A percentile compares a stretch with the other conserved stretches of the same genome.
phyloP scores from a whole-genome alignment of 2,797 vertebrate genomes.

The Champsocephalus gunnari region DNA sequence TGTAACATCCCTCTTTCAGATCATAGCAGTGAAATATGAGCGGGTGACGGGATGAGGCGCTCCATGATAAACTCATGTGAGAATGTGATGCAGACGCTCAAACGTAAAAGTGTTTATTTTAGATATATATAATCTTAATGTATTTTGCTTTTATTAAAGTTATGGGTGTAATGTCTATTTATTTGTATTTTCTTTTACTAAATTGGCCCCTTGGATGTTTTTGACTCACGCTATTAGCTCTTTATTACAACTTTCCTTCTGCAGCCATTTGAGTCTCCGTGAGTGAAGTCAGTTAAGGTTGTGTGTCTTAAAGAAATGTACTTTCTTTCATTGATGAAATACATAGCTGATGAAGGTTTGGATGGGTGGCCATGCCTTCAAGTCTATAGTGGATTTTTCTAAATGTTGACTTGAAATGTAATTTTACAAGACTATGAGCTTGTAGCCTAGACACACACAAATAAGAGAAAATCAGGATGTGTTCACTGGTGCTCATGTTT shows the following conservation, averaged over 20 bases:
- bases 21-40: slow-evolving; percentile 45
- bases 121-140: too few relatives aligned
- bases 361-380: background rate
- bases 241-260: slow-evolving; percentile 11
- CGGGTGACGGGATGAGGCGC: slow-evolving; percentile 41
- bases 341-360: background rate
- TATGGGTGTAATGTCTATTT: background rate
- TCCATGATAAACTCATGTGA: slow-evolving; percentile 26
- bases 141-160: background rate
- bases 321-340: background rate
- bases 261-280: slow-evolving; percentile 4
- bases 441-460: background rate
- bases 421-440: slow-evolving; percentile 4
- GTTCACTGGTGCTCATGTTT: slow-evolving; percentile 20
- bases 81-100: background rate
- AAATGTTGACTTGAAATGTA: background rate
- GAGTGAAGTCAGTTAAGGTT: background rate
- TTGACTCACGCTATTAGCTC: background rate
- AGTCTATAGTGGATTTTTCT: background rate
- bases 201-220: background rate
- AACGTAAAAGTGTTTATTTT: background rate
- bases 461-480: slow-evolving; percentile 4
- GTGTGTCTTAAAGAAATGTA: background rate
- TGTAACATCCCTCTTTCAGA: slow-evolving; percentile 48
- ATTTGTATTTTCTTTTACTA: background rate